Evolutionary conservation across 2,888 invertebrate genomes (phyloP).

Genomic region (Nephrocerus scutellatus): DNA sequence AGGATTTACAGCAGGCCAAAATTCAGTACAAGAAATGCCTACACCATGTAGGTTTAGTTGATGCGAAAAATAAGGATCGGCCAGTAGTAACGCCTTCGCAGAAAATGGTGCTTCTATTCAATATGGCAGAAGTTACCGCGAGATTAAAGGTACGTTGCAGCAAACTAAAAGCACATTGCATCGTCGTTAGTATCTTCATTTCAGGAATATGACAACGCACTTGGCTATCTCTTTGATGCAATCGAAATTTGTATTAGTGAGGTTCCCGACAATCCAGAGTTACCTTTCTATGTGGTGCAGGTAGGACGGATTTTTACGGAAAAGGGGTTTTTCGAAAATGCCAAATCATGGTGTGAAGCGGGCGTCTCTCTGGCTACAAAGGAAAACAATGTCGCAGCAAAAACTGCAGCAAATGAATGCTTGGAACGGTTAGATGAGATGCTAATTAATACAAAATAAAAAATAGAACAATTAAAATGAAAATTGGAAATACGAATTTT

Average conservation of each 20-base stretch:
- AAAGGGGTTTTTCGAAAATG: slow-evolving; percentile 39
- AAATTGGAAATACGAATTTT: neutral
- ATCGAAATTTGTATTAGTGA: slow-evolving; percentile 46
- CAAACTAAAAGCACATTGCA: neutral
- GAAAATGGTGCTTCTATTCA: slow-evolving; percentile 49
- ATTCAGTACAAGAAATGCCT: slow-evolving; percentile 43
- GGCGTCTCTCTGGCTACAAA: slow-evolving; percentile 35
- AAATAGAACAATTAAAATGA: slow-evolving; percentile 5
- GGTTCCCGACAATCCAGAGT: slow-evolving; percentile 42
- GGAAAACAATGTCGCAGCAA: slow-evolving; percentile 17
- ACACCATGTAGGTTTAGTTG: too few relatives aligned
- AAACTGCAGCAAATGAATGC: slow-evolving; percentile 17
- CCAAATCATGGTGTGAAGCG: slow-evolving; percentile 40
- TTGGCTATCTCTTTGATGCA: slow-evolving; percentile 45
- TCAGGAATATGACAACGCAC: slow-evolving; percentile 41
- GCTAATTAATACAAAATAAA: too few relatives aligned
- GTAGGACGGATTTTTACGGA: slow-evolving; percentile 44
- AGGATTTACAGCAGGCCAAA: slow-evolving; percentile 35
- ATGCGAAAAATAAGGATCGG: slow-evolving; percentile 42
- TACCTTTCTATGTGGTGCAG: slow-evolving; percentile 46
- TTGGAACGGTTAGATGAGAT: slow-evolving; percentile 16
- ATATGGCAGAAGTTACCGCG: slow-evolving; percentile 37
- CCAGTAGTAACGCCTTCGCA: slow-evolving; percentile 46
- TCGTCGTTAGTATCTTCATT: slow-evolving; percentile 1
- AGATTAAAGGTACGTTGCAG: slow-evolving; percentile 16